Percentiles rank a stretch among this genome's conserved stretches.
These are phyloP conservation scores for Clavelina lepadiformis DNA, from an alignment of 23 tunicate species.

Conservation along the genomic window DNA sequence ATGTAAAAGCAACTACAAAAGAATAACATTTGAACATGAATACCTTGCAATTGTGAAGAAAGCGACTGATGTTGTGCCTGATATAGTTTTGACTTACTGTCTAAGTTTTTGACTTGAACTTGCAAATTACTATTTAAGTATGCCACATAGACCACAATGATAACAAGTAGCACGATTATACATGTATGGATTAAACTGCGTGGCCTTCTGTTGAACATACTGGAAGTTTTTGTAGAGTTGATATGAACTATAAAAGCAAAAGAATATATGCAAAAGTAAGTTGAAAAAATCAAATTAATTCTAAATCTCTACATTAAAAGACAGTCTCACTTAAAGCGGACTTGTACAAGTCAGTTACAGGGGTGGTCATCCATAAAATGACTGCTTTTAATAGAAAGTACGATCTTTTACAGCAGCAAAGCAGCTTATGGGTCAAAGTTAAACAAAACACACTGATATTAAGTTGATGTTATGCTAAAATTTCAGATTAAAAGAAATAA, in stretches of 20 bases:
- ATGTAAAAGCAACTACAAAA: background rate
- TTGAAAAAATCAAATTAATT: too few relatives aligned
- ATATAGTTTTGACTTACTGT: constrained; percentile 35
- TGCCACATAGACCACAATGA: constrained; percentile 49
- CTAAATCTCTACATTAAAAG: too few relatives aligned
- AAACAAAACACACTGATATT: too few relatives aligned
- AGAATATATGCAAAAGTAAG: background rate
- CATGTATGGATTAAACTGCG: constrained; percentile 47
- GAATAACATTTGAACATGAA: background rate
- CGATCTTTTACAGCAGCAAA: too few relatives aligned
- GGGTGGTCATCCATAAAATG: too few relatives aligned
- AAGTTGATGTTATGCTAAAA: too few relatives aligned
- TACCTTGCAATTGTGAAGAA: constrained; percentile 84
- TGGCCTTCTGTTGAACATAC: constrained; percentile 64
- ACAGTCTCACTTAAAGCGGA: too few relatives aligned
- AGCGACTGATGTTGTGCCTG: constrained; percentile 57
- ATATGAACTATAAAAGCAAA: constrained; percentile 31
- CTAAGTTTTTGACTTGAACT: constrained; percentile 34
- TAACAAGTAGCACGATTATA: constrained; percentile 34
- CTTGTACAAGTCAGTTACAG: too few relatives aligned
- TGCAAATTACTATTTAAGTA: constrained; percentile 47
- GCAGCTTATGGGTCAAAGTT: too few relatives aligned
- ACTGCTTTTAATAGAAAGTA: too few relatives aligned
- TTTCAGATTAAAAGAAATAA: too few relatives aligned
- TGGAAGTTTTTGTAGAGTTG: constrained; percentile 16